Conservation (phyloP, 1,140 invertebrate genomes). For the Battus philenor region DNA sequence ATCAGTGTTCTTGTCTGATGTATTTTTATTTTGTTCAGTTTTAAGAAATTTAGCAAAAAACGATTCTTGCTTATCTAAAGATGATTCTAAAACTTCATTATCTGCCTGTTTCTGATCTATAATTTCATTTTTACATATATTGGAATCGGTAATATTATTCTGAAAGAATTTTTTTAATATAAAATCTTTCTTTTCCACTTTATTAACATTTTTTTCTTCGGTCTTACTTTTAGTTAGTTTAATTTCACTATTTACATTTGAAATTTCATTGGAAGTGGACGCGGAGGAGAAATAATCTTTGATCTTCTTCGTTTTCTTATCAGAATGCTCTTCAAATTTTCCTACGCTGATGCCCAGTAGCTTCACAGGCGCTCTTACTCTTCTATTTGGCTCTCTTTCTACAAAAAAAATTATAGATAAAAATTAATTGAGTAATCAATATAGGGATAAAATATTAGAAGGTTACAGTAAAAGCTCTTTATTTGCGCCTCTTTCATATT, state of each 20-base stretch:
- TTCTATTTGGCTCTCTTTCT: constrained; percentile 56
- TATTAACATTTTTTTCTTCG: neutral
- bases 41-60: constrained; percentile 72
- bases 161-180: constrained; percentile 49
- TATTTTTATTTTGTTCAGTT: constrained; percentile 13
- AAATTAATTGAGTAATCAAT: too few relatives aligned
- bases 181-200: constrained; percentile 33
- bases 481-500: too few relatives aligned
- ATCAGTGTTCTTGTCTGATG: neutral
- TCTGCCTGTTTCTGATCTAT: constrained; percentile 15
- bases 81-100: constrained; percentile 30
- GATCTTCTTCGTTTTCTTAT: constrained; percentile 78
- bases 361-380: constrained; percentile 78
- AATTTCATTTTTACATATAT: neutral
- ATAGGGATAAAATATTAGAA: too few relatives aligned
- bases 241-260: constrained; percentile 18
- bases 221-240: constrained; percentile 6
- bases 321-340: constrained; percentile 82
- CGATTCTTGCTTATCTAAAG: constrained; percentile 59
- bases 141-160: constrained; percentile 9
- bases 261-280: constrained; percentile 36
- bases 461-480: too few relatives aligned
- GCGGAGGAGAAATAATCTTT: constrained; percentile 77
- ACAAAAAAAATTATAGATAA: constrained; percentile 24
- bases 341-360: constrained; percentile 86